These are phyloP conservation scores for Sebastes elongatus DNA, from an alignment of 2,797 vertebrate species.

Conservation along the genomic window DNA sequence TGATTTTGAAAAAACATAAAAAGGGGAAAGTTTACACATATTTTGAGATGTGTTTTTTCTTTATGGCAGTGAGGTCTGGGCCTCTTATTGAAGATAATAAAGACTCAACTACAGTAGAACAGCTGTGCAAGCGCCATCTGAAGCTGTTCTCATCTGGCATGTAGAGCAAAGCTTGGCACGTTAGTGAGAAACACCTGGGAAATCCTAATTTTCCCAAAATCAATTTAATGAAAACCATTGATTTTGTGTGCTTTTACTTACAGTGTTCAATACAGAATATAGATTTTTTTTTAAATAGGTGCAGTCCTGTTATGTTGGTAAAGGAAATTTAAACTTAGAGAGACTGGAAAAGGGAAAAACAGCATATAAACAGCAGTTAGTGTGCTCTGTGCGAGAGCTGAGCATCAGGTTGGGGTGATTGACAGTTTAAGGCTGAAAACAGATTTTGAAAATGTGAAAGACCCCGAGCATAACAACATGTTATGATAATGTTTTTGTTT, in stretches of 20 bases:
- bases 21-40: neutral
- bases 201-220: neutral
- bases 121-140: constrained; percentile 30
- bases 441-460: too few species aligned
- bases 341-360: neutral
- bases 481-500: too few species aligned
- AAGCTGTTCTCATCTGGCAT: constrained; percentile 21
- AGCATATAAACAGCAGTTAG: neutral
- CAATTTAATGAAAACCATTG: neutral
- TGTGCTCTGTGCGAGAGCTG: neutral
- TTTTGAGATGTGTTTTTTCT: neutral
- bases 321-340: neutral
- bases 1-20: neutral
- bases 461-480: too few species aligned
- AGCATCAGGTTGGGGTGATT: constrained; percentile 1
- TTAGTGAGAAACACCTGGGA: neutral
- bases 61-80: neutral
- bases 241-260: neutral
- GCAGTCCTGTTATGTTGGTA: neutral
- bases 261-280: neutral
- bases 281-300: neutral
- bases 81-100: constrained; percentile 20
- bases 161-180: neutral
- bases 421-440: neutral
- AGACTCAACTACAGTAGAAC: constrained; percentile 1